Conservation (phyloP, 2,888 invertebrate species). For the Bombylius major region DNA sequence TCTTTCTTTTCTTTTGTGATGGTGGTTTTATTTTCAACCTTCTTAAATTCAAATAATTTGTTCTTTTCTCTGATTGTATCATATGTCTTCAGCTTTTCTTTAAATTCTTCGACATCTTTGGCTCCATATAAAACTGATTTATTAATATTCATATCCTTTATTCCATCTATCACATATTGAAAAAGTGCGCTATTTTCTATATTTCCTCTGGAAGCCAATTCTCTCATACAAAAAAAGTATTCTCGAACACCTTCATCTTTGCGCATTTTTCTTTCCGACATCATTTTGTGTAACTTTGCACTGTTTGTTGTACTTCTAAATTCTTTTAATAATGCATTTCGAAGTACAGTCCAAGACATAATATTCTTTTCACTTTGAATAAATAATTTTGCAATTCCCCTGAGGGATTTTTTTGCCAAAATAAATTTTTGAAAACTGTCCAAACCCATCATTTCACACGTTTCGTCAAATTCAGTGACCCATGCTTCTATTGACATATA, state of each 20-base stretch:
- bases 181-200: too few species aligned
- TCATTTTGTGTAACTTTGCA: neutral
- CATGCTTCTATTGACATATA: neutral
- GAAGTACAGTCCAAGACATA: neutral
- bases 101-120: too few species aligned
- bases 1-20: too few species aligned
- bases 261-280: neutral
- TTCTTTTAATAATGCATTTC: neutral
- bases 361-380: neutral
- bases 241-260: slow-evolving; percentile 1
- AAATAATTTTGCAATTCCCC: neutral
- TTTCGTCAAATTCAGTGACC: neutral
- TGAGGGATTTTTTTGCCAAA: neutral
- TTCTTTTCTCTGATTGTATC: too few species aligned
- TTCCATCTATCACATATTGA: too few species aligned
- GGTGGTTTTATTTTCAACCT: too few species aligned
- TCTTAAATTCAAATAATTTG: too few species aligned
- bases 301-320: neutral
- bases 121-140: too few species aligned
- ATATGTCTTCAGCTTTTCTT: too few species aligned
- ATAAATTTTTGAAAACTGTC: neutral
- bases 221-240: neutral
- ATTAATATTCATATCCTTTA: too few species aligned
- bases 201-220: neutral
- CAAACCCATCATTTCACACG: neutral